phyloP scores from a whole-genome alignment of 2,797 vertebrate species.

The Menidia menidia region DNA sequence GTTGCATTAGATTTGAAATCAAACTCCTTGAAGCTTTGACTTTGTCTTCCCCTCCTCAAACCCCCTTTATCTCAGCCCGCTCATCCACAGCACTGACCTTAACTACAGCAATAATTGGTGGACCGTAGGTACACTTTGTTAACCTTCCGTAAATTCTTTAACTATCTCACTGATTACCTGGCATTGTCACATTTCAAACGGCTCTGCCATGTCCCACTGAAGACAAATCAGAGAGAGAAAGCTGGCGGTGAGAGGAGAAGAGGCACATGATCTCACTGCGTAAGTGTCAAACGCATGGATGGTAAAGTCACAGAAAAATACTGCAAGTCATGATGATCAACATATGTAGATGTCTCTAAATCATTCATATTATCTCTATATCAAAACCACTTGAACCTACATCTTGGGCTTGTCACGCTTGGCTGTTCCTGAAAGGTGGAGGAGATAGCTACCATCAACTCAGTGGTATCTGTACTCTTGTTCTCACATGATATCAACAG shows the following conservation, averaged over 20 bases:
- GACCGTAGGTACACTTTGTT: conserved; percentile 64
- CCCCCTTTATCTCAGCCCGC: conserved; percentile 32
- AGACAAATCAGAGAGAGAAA: conserved; percentile 34
- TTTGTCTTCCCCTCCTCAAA: conserved; percentile 44
- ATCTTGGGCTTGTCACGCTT: conserved; percentile 48
- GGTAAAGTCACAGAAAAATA: background rate
- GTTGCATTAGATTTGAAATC: conserved; percentile 3
- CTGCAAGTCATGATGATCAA: background rate
- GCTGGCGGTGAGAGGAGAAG: conserved; percentile 12
- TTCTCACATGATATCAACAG: conserved; percentile 42
- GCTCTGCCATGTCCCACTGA: conserved; percentile 27
- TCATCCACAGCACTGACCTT: conserved; percentile 66
- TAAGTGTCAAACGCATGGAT: conserved; percentile 4
- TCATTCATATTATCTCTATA: background rate
- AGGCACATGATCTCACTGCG: background rate
- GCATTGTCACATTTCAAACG: conserved; percentile 42
- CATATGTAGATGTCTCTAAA: background rate
- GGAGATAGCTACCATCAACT: conserved; percentile 13
- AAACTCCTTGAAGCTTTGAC: conserved; percentile 38
- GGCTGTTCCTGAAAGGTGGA: conserved; percentile 57
- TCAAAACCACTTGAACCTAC: conserved; percentile 10
- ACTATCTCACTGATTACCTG: conserved; percentile 60
- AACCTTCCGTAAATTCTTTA: conserved; percentile 62
- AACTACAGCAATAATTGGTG: conserved; percentile 60
- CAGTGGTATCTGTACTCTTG: conserved; percentile 5